Conservation (phyloP, 2,113 vertebrate species). For the Ameiurus melas region DNA sequence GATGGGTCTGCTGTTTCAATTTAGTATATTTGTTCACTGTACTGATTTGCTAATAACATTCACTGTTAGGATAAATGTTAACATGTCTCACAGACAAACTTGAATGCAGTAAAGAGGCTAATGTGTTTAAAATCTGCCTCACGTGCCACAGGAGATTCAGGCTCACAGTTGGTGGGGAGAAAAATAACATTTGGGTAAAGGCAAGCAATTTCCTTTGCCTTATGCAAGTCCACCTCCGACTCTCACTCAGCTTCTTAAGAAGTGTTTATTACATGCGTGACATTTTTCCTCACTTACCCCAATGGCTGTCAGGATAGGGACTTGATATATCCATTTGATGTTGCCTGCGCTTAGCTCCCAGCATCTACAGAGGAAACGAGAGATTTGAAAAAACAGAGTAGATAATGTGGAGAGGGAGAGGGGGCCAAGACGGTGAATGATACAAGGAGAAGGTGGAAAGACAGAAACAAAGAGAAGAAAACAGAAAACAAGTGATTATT, state of each 20-base stretch:
- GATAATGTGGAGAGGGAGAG: background rate
- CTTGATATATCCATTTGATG: conserved; percentile 88
- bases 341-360: conserved; percentile 85
- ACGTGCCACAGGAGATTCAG: background rate
- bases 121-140: conserved; percentile 1
- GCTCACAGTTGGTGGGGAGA: background rate
- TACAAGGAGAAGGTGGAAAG: background rate
- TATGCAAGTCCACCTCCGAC: background rate
- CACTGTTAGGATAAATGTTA: background rate
- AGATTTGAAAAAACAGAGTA: background rate
- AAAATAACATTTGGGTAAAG: conserved; percentile 20
- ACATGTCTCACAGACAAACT: background rate
- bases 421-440: background rate
- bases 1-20: background rate
- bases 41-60: background rate
- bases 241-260: conserved; percentile 21
- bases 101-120: background rate
- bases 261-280: background rate
- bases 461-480: background rate
- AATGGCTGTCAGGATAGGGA: conserved; percentile 83
- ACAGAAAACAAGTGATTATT: background rate
- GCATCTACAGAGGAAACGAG: conserved; percentile 70
- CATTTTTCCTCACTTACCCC: conserved; percentile 73
- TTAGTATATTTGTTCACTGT: background rate
- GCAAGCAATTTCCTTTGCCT: background rate